Percentiles rank a stretch among this genome's conserved stretches.
phyloP scores from a whole-genome alignment of 2,113 vertebrate species.

The Dascyllus trimaculatus region DNA sequence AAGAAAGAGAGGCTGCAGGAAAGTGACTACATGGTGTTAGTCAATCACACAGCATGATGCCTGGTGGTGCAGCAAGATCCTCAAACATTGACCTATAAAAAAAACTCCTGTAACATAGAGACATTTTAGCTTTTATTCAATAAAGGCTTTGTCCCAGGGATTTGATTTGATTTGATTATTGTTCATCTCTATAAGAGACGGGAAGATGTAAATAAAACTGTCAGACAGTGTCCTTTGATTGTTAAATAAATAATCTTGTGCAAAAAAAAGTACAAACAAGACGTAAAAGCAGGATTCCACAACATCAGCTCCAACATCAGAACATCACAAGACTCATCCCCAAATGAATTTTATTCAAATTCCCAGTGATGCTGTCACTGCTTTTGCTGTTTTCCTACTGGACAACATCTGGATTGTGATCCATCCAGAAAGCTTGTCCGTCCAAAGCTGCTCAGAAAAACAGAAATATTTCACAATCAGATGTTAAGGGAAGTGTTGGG shows the following conservation, averaged over 20 bases:
- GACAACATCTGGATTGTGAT: constrained; percentile 15
- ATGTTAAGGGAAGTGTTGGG: constrained; percentile 8
- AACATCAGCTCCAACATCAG: neutral
- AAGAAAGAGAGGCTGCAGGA: constrained; percentile 29
- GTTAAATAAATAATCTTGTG: neutral
- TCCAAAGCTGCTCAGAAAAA: neutral
- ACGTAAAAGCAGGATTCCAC: neutral
- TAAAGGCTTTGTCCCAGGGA: neutral
- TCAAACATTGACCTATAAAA: neutral
- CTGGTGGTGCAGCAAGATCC: neutral
- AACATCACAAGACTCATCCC: too few relatives aligned
- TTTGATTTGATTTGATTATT: neutral
- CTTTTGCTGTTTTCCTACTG: neutral
- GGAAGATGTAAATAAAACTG: neutral
- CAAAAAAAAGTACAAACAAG: neutral
- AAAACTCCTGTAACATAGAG: neutral
- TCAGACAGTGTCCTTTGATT: neutral
- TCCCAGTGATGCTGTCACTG: neutral
- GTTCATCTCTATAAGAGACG: neutral
- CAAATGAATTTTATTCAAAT: neutral
- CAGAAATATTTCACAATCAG: constrained; percentile 30
- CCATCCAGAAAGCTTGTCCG: neutral
- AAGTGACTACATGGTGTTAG: constrained; percentile 26
- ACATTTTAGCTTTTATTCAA: neutral
- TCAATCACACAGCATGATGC: constrained; percentile 12